Percentiles rank a stretch among this genome's conserved stretches.
Conservation (phyloP, 2,888 invertebrate species). For the Melipona bicolor region DNA sequence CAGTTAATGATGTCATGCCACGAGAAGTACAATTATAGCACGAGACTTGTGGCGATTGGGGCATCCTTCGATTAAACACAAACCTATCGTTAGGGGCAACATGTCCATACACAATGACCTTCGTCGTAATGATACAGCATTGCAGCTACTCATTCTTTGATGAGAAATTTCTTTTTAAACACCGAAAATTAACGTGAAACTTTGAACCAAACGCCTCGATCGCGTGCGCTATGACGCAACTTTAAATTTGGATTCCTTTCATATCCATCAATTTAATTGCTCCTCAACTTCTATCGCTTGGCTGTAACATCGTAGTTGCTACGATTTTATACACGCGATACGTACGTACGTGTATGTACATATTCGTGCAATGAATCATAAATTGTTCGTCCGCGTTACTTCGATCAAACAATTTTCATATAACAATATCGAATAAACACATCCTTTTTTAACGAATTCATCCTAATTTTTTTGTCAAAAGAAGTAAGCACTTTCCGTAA, state of each 20-base stretch:
- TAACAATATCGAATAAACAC: background rate
- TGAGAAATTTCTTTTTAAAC: conserved; percentile 31
- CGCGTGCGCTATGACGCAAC: conserved; percentile 7
- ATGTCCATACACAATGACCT: conserved; percentile 49
- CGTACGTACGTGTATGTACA: background rate
- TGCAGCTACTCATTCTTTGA: conserved; percentile 48
- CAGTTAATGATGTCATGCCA: conserved; percentile 15
- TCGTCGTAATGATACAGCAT: conserved; percentile 57
- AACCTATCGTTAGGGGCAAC: conserved; percentile 76
- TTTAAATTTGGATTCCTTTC: conserved; percentile 28
- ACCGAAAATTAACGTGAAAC: conserved; percentile 33
- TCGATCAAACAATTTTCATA: background rate
- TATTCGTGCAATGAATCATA: background rate
- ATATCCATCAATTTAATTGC: conserved; percentile 27
- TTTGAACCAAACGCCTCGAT: conserved; percentile 17
- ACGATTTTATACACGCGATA: conserved; percentile 8
- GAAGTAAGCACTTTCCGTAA: background rate
- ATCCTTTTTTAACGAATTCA: background rate
- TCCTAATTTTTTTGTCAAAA: background rate
- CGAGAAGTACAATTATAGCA: conserved; percentile 46
- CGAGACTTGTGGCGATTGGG: conserved; percentile 15
- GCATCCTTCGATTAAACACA: conserved; percentile 76
- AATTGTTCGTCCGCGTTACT: background rate
- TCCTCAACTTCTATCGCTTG: background rate
- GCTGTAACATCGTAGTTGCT: background rate